Base-by-base conservation (phyloP, 2,797 vertebrate species). In the Lophius americanus region DNA sequence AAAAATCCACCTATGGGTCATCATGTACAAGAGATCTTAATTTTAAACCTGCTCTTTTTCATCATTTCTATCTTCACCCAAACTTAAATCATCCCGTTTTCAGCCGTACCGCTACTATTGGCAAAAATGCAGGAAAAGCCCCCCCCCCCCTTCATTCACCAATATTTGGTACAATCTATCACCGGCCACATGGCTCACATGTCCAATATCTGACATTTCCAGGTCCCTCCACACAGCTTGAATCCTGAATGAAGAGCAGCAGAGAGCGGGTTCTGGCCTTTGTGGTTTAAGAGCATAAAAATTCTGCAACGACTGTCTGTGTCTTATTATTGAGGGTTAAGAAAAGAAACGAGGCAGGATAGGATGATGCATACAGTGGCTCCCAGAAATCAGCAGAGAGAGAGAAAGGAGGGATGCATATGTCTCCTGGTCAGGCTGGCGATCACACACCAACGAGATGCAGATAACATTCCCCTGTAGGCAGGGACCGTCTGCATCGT, bases 141-240 rank as follows among this genome's bases (percentile, higher is more conserved):
- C 64, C 71, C 83, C 81, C 79, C 70, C 60, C 36, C 23, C 1
- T 23, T 61, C 42, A 39, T 77, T 58, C 39, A 58, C 67, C 71
- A 67, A 13, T 50, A 64, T 77, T 78, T 89, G 84, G 87, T 86
- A 77, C 68, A 69, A 64, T 68, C 89, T 83, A 78, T 77, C 64
- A 64, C 39, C 75, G 75, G 81, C 79, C 75, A 73, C 49, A 55
- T 78, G 83, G 79, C 70, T 73, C 51, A 54, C 56, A 37, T 78
- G 71, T 78, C 72, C 77, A 53, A 68, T 63, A 77, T 73, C 54
- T 73, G 70, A 64, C 60, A 83, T 71, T 49, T 39, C 70, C 54
- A 56, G 39, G 13, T 64, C 61, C 44, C 42, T 23, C 51, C 12
- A 37, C 12, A 42, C 38, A 53, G 49, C 35, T 58, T 60, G 3